A percentile compares a stretch with the other conserved stretches of the same genome.
Evolutionary conservation across 2,888 invertebrate genomes (phyloP).

Genomic region (Netelia virgata): DNA sequence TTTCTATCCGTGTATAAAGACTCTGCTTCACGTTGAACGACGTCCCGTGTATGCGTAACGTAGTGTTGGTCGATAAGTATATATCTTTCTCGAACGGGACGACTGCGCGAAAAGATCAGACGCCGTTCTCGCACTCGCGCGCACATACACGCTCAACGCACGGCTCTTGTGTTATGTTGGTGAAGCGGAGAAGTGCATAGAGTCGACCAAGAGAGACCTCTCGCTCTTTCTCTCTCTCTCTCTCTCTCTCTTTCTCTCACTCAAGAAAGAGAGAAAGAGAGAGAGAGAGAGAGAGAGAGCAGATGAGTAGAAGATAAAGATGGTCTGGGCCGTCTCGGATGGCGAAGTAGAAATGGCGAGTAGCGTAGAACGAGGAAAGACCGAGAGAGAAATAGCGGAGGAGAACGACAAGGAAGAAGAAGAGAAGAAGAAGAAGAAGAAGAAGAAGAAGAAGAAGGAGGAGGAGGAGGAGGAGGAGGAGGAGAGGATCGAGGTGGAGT

Average conservation of each 20-base stretch:
- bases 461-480: slow-evolving; percentile 47
- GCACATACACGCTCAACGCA: neutral
- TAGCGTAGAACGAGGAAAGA: slow-evolving; percentile 57
- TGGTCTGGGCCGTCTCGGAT: slow-evolving; percentile 48
- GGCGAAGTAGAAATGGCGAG: slow-evolving; percentile 39
- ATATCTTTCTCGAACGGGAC: slow-evolving; percentile 30
- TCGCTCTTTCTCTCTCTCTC: neutral
- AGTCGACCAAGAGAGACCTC: neutral
- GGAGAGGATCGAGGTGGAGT: slow-evolving; percentile 49
- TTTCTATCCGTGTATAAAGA: neutral
- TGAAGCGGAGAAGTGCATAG: neutral
- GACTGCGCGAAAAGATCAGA: slow-evolving; percentile 18
- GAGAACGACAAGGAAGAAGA: slow-evolving; percentile 66
- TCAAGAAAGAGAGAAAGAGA: slow-evolving; percentile 42
- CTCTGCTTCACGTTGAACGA: neutral
- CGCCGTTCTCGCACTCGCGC: neutral
- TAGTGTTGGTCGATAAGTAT: neutral
- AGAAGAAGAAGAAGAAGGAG: slow-evolving; percentile 27
- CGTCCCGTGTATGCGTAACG: neutral
- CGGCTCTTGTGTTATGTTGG: neutral
- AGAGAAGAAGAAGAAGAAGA: slow-evolving; percentile 63
- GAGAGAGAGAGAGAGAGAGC: slow-evolving; percentile 44
- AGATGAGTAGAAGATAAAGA: slow-evolving; percentile 25
- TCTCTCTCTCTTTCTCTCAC: too few species aligned
- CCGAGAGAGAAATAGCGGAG: slow-evolving; percentile 65